Percentiles rank a stretch among this genome's conserved stretches.
Conservation (phyloP, 2,797 vertebrate species). For the Acestrorhynchus altus region DNA sequence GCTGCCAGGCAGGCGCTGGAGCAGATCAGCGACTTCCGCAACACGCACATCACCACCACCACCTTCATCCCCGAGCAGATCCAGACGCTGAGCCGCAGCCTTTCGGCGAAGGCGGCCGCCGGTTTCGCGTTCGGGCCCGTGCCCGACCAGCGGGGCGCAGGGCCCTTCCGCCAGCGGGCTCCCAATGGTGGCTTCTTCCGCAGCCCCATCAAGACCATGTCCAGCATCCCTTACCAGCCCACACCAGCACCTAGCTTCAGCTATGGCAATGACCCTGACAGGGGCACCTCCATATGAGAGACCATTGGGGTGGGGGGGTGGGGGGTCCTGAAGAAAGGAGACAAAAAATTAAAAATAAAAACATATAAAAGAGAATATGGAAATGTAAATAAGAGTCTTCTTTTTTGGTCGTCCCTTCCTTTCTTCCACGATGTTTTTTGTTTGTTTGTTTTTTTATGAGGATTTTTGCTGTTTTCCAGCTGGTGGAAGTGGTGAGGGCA, state of each 20-base stretch:
- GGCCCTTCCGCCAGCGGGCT: slow-evolving; percentile 95
- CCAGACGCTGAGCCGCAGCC: slow-evolving; percentile 98
- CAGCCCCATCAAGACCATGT: slow-evolving; percentile 99
- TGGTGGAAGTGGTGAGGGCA: slow-evolving; percentile 52
- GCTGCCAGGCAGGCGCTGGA: slow-evolving; percentile 96
- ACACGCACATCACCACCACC: slow-evolving; percentile 99
- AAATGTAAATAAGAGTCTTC: slow-evolving; percentile 65
- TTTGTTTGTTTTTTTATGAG: not conserved
- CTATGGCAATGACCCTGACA: slow-evolving; percentile 96
- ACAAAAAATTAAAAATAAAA: slow-evolving; percentile 41
- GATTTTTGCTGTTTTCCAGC: slow-evolving; percentile 55
- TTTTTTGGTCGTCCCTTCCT: slow-evolving; percentile 61
- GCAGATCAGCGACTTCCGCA: slow-evolving; percentile 99
- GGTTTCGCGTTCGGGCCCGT: slow-evolving; percentile 93
- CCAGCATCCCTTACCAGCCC: slow-evolving; percentile 96
- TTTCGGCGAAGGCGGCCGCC: slow-evolving; percentile 96
- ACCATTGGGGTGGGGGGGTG: slow-evolving; percentile 11
- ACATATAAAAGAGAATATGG: slow-evolving; percentile 61
- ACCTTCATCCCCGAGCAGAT: slow-evolving; percentile 99
- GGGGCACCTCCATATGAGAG: slow-evolving; percentile 95
- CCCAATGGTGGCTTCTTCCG: slow-evolving; percentile 99
- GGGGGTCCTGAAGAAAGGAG: slow-evolving; percentile 12
- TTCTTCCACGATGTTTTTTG: slow-evolving; percentile 48
- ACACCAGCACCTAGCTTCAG: slow-evolving; percentile 96
- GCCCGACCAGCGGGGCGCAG: slow-evolving; percentile 93